Conservation (phyloP, 2,113 vertebrate genomes). For the Heptranchias perlo region DNA sequence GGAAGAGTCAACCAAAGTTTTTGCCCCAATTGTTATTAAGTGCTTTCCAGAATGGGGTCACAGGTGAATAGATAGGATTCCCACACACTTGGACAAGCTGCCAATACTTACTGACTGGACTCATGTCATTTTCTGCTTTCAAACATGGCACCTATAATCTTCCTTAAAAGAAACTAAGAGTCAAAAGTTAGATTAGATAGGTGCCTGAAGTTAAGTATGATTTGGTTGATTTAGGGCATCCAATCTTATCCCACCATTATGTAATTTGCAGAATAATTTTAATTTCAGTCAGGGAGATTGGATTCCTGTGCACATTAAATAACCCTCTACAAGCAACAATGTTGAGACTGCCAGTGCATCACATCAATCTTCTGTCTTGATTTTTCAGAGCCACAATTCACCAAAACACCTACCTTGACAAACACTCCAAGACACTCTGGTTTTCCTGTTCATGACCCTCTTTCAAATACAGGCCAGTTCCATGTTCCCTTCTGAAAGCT, state of each 20-base stretch:
- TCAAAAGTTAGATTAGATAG: not conserved
- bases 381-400: constrained; percentile 7
- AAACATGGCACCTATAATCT: not conserved
- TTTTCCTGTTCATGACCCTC: constrained; percentile 54
- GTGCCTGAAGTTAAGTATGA: not conserved
- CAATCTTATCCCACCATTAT: not conserved
- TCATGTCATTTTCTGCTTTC: not conserved
- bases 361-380: not conserved
- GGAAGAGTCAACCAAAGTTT: not conserved
- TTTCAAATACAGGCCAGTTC: constrained; percentile 46
- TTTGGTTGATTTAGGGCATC: not conserved
- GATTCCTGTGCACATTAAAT: not conserved
- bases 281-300: not conserved
- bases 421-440: constrained; percentile 81
- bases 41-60: not conserved
- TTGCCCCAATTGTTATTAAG: not conserved
- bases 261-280: not conserved
- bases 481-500: constrained; percentile 57
- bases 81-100: not conserved
- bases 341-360: not conserved
- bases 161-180: not conserved
- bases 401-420: constrained; percentile 59
- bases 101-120: not conserved
- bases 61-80: not conserved
- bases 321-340: not conserved